These are phyloP conservation scores for Armadillidium nasatum DNA, from an alignment of 1,140 invertebrate species.

Conservation along the genomic window DNA sequence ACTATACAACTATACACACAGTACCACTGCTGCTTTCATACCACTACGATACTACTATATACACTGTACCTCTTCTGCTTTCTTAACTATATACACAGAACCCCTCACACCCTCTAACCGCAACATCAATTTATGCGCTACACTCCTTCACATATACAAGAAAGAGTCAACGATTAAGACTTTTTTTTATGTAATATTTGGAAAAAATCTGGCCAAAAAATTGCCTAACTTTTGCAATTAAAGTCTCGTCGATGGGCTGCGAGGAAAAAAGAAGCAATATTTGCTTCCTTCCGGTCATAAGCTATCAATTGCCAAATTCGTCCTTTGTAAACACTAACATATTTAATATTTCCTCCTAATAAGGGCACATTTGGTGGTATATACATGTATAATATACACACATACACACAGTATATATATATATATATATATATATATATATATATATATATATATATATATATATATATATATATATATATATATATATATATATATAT, in stretches of 20 bases:
- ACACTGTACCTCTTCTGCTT: too few relatives aligned
- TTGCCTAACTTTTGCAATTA: constrained; percentile 2
- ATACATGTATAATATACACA: too few relatives aligned
- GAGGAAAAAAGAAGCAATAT: neutral
- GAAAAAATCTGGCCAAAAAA: neutral
- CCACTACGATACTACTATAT: too few relatives aligned
- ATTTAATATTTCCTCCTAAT: neutral
- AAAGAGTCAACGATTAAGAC: too few relatives aligned
- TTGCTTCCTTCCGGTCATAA: neutral
- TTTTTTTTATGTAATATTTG: neutral
- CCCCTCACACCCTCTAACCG: too few relatives aligned
- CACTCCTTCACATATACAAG: too few relatives aligned
- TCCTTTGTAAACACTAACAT: neutral
- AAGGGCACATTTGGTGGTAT: neutral
- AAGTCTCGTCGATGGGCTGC: neutral
- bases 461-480: neutral
- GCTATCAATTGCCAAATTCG: neutral
- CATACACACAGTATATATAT: constrained; percentile 9
- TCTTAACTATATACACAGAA: too few relatives aligned
- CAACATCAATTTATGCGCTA: too few relatives aligned
- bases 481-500: constrained; percentile 14
- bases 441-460: neutral
- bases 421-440: neutral
- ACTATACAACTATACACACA: too few relatives aligned
- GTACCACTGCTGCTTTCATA: too few relatives aligned